Conservation (phyloP, 37 sponge, comb jelly and placozoan genomes). For the Trichoplax adhaerens region DNA sequence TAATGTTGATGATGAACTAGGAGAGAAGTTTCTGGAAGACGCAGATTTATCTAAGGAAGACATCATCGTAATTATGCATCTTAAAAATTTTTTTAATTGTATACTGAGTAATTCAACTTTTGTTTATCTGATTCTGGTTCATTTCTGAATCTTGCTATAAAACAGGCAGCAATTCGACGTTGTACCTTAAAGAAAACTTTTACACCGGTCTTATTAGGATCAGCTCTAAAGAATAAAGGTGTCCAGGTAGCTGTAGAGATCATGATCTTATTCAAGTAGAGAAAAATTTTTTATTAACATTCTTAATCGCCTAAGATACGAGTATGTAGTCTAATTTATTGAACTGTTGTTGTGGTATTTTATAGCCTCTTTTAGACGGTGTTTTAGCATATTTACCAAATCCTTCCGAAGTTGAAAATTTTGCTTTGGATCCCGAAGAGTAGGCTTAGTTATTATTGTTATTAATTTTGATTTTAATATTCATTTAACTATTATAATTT, state of each 20-base stretch:
- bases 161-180: constrained; percentile 62
- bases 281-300: neutral
- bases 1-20: constrained; percentile 80
- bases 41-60: constrained; percentile 32
- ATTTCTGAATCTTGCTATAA: no score
- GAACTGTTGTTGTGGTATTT: constrained; percentile 6
- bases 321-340: neutral
- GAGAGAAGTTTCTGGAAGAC: constrained; percentile 71
- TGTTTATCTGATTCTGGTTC: neutral
- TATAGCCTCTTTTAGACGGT: constrained; percentile 68
- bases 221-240: constrained; percentile 98
- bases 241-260: constrained; percentile 42
- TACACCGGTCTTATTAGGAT: constrained; percentile 88
- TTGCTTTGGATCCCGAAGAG: constrained; percentile 48
- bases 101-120: neutral
- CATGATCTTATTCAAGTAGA: neutral
- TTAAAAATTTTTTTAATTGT: neutral
- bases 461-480: neutral
- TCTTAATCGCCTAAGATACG: neutral
- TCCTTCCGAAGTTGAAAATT: constrained; percentile 81
- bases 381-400: constrained; percentile 81
- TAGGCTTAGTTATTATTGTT: constrained; percentile 8
- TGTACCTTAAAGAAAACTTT: constrained; percentile 50
- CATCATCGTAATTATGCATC: constrained; percentile 22
- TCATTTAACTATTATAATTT: neutral